Evolutionary conservation across 2,888 invertebrate genomes (phyloP), one percentile per base, ranked within the genome.

Genomic region (Monoplex corrugatus): DNA sequence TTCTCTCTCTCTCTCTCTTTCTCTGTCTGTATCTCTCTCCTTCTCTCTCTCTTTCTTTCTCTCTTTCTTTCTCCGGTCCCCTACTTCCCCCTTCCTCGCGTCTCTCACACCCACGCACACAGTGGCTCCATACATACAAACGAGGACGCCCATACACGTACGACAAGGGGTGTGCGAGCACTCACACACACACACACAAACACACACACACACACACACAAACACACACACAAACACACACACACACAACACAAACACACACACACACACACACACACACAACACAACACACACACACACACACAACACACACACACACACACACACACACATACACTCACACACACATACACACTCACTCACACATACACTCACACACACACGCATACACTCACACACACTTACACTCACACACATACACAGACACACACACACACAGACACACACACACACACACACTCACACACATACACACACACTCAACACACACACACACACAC

Each of bases 401-500:
- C 50, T 13, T 50, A 16, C 57, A 57, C 57, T 5, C 2, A 57
- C 57, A 57, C 57, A 16, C 28, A 57, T 28, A 28, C 57, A 57
- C 28, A 23, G 57, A 28, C 57, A 57, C 10, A 57, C 57, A 57
- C 16, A 57, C 57, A 10, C 57, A 57, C 10, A 5, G 57, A 28
- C 57, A 23, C 57, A 28, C 57, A 57, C 16, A 57, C 57, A 57
- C 57, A 28, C 28, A 10, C 10, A 57, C 57, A 16, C 50, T 13
- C 19, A 16, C 57, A 57, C 57, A 57, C 57, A 57, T 28, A 57
- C 57, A 57, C 57, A 57, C 57, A 57, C 57, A 57, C 57, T 23
- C 57, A 57, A n/a, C n/a, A n/a, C n/a, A n/a, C n/a, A n/a, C 57
- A 57, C 57, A 57, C 57, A 57, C 57, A 57, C 57, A 57, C 57